Base-by-base conservation (phyloP, 1,140 invertebrate species). In the Caenorhabditis remanei region DNA sequence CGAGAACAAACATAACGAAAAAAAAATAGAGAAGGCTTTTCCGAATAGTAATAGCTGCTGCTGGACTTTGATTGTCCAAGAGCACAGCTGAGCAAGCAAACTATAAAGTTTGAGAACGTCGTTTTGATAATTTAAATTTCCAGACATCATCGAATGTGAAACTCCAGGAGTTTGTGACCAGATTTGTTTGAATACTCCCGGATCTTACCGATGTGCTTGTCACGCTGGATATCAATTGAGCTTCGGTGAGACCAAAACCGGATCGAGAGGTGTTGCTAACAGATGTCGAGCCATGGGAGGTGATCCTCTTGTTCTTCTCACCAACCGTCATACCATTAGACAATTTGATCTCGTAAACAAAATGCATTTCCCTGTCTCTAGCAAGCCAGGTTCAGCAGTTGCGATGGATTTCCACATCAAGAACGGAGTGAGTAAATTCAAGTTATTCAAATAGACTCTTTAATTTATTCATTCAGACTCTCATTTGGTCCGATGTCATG, bases 151-250 rank as follows among this genome's bases (percentile, higher is more conserved):
- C 93, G 98, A 99, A 93, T 99, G 98, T 67, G 56, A 96, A 75
- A 89, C 88, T 14, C 95, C 95, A 0, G 97, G 97, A 0, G 94
- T 95, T 2, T 99, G 98, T 92, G 98, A 97, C 0, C 91, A 92
- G 65, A 86, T 87, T 56, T 91, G 91, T 65, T 19, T 71, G 21
- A 99, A 99, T 93, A 95, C 96, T 89, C 96, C 96, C 87, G 97
- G 97, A 0, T 95, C 95, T 5, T 98, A 96, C 93, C 97, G 98
- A 93, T 99, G 98, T 93, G 95, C 96, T 90, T 99, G 98, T 92
- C 94, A 92, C 75, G 86, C 94, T 0, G 97, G 97, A 9, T 99
- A 99, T 93, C 94, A 95, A 83, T 93, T 96, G 83, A 87, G 55
- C 19, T 63, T n/a, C 32, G 82, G 53, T 19, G 82, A 84, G 7